Conservation (phyloP, 2,797 vertebrate species). For the Propithecus perrieri region DNA sequence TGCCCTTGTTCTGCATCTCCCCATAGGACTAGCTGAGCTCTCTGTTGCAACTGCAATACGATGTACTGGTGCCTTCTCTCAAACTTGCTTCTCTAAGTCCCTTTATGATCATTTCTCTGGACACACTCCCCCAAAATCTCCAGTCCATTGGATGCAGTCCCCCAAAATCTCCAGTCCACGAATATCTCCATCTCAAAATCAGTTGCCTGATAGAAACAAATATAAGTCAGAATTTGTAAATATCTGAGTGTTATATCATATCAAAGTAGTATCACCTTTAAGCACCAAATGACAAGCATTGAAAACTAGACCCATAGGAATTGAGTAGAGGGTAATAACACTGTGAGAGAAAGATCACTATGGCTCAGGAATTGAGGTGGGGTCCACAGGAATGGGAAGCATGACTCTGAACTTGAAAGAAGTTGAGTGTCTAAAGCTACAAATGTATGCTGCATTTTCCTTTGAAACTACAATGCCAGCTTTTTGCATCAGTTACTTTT, state of each 20-base stretch:
- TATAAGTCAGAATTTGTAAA: not conserved
- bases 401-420: not conserved
- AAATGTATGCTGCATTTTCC: rapidly evolving
- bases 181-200: not conserved
- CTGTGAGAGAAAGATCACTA: too few species aligned
- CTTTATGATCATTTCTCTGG: not conserved
- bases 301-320: not conserved
- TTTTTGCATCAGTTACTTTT: not conserved
- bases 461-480: not conserved
- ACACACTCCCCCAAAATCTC: not conserved
- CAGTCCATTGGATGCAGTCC: too few species aligned
- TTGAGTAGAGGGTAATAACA: too few species aligned
- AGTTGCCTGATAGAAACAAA: not conserved
- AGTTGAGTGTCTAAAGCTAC: not conserved
- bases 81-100: too few species aligned
- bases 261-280: not conserved
- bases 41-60: too few species aligned
- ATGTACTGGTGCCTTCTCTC: not conserved
- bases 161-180: not conserved
- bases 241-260: not conserved
- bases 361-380: rapidly evolving
- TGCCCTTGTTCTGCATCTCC: not conserved
- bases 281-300: too few species aligned
- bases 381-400: rapidly evolving
- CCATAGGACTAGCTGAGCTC: not conserved